Conservation (phyloP, 2,888 invertebrate genomes). For the Mythimna pallens region DNA sequence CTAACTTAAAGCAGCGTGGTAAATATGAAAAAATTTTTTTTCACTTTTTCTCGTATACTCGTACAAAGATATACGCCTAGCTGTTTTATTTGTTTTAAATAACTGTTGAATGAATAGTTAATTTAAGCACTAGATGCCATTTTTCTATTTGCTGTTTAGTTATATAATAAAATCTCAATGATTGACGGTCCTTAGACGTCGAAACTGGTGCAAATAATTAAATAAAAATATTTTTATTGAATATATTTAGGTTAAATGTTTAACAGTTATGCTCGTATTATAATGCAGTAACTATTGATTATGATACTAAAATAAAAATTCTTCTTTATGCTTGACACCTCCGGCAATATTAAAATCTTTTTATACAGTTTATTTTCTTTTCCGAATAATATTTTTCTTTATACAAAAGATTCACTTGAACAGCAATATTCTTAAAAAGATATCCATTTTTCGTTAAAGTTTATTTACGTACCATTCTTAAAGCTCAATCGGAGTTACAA, state of each 20-base stretch:
- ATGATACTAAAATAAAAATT: too few relatives aligned
- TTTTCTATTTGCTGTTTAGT: not conserved
- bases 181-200: not conserved
- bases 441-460: not conserved
- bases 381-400: not conserved
- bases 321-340: too few relatives aligned
- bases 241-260: too few relatives aligned
- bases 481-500: not conserved
- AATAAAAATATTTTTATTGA: too few relatives aligned
- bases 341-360: not conserved
- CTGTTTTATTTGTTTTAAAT: not conserved
- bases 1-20: not conserved
- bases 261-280: too few relatives aligned
- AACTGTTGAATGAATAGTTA: not conserved
- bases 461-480: not conserved
- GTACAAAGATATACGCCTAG: too few relatives aligned
- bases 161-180: not conserved
- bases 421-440: not conserved
- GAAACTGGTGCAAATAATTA: not conserved
- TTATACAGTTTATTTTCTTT: not conserved
- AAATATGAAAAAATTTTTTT: not conserved
- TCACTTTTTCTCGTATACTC: not conserved
- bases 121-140: not conserved
- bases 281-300: too few relatives aligned
- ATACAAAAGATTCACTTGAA: not conserved